Conservation (phyloP, 2,888 invertebrate genomes). For the Standfussiana lucernea region DNA sequence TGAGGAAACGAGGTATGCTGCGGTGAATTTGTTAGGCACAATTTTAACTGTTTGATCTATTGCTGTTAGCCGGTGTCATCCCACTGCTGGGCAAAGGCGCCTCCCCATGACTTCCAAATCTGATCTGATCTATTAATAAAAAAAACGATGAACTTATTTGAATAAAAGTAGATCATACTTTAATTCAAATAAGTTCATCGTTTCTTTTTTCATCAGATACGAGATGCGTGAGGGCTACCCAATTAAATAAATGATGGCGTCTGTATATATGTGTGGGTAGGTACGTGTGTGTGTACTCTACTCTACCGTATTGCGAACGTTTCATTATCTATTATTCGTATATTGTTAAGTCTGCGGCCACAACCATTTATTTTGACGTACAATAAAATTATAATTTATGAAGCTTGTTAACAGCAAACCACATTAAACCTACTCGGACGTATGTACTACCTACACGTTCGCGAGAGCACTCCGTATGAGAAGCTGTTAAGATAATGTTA, state of each 20-base stretch:
- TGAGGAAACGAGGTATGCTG: neutral
- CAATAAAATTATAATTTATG: slow-evolving; percentile 64
- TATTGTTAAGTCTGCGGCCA: slow-evolving; percentile 13
- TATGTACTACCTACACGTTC: neutral
- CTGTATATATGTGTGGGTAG: neutral
- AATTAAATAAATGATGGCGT: neutral
- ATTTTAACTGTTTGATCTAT: neutral
- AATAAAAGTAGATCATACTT: neutral
- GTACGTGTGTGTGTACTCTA: neutral
- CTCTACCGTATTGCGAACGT: neutral
- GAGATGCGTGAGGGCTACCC: too few species aligned
- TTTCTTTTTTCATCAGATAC: too few species aligned
- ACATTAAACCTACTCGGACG: slow-evolving; percentile 12
- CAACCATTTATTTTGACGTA: slow-evolving; percentile 47
- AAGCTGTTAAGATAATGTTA: slow-evolving; percentile 67
- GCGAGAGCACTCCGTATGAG: neutral
- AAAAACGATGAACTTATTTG: neutral
- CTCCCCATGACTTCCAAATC: too few species aligned
- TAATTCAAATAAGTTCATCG: too few species aligned
- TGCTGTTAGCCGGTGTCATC: neutral
- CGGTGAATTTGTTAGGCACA: neutral
- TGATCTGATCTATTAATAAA: neutral
- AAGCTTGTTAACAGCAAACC: slow-evolving; percentile 31
- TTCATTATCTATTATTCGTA: neutral
- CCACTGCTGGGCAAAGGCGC: neutral